These are phyloP conservation scores for Desmophyllum pertusum DNA, from an alignment of 92 coral and sea anemone species.

Conservation along the genomic window DNA sequence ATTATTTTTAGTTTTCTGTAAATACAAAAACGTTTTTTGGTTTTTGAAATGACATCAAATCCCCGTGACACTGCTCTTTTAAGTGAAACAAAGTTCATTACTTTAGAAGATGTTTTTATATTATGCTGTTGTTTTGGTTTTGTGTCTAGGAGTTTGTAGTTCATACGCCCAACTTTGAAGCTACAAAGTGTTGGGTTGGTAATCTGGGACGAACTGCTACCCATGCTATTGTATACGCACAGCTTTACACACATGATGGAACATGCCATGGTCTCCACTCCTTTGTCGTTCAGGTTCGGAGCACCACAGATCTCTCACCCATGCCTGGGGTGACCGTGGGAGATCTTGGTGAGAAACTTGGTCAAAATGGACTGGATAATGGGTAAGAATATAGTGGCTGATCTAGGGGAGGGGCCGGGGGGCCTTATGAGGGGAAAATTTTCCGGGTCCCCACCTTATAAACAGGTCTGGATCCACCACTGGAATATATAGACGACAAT, in stretches of 20 bases:
- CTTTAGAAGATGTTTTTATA: too few relatives aligned
- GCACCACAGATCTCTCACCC: conserved; percentile 77
- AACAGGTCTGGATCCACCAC: too few relatives aligned
- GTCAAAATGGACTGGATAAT: conserved; percentile 94
- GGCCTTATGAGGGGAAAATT: too few relatives aligned
- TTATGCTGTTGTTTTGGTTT: neutral
- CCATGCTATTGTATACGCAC: conserved; percentile 95
- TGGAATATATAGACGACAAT: too few relatives aligned
- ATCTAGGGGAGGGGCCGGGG: too few relatives aligned
- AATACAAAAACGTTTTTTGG: too few relatives aligned
- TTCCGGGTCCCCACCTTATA: too few relatives aligned
- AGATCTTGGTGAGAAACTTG: conserved; percentile 94
- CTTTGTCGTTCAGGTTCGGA: conserved; percentile 88
- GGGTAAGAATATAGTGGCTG: too few relatives aligned
- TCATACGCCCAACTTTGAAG: conserved; percentile 88
- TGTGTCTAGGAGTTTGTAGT: conserved; percentile 75
- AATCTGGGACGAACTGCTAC: conserved; percentile 94
- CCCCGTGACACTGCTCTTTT: neutral
- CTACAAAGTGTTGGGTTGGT: conserved; percentile 99
- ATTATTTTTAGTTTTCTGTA: too few relatives aligned
- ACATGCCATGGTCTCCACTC: conserved; percentile 93
- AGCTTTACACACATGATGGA: conserved; percentile 93
- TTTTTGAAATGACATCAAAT: too few relatives aligned
- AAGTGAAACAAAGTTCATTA: too few relatives aligned
- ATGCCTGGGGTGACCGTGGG: conserved; percentile 96